phyloP scores from a whole-genome alignment of 2,797 vertebrate species.

The Halcyon smyrnensis region DNA sequence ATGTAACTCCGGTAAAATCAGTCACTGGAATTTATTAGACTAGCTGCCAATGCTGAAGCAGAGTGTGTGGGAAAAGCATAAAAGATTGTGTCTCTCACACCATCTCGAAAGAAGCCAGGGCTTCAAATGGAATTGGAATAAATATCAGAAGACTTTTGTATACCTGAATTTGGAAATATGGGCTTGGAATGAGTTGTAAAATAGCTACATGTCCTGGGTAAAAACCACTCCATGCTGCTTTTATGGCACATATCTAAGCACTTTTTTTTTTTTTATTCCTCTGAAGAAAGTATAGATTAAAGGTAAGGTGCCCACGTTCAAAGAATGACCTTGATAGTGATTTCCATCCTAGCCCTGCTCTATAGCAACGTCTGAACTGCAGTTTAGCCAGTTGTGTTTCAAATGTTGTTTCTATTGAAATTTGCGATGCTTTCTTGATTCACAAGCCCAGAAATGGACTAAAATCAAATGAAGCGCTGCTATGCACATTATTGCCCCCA shows the following conservation, averaged over 20 bases:
- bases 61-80: not conserved
- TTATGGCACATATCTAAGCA: not conserved
- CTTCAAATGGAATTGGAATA: not conserved
- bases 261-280: not conserved
- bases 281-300: not conserved
- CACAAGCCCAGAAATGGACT: not conserved
- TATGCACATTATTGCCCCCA: not conserved
- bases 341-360: not conserved
- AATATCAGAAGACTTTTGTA: not conserved
- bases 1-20: not conserved
- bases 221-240: not conserved
- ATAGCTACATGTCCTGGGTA: not conserved
- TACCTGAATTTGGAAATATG: not conserved
- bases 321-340: not conserved
- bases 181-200: not conserved
- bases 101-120: not conserved
- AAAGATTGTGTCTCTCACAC: not conserved
- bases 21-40: not conserved
- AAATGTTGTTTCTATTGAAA: not conserved
- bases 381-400: not conserved
- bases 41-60: not conserved
- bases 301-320: not conserved
- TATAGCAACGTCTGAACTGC: not conserved
- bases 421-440: not conserved
- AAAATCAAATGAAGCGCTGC: not conserved